Conservation (phyloP, 2,797 vertebrate species). For the Eutrigla gurnardus region DNA sequence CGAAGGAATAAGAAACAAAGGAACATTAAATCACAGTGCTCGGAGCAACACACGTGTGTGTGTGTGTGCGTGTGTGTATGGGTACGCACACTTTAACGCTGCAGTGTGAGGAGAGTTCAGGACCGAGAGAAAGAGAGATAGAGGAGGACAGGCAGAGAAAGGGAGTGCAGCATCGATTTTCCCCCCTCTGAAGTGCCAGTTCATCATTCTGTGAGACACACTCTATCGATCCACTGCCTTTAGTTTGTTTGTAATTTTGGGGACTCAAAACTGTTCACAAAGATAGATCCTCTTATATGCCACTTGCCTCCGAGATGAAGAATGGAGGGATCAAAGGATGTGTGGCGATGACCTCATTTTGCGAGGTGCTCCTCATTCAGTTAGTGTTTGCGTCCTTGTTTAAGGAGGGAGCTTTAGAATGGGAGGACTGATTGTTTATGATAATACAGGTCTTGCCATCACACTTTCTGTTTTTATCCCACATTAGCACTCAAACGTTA, state of each 20-base stretch:
- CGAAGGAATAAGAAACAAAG: conserved; percentile 75
- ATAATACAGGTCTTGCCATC: neutral
- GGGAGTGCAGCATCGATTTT: conserved; percentile 82
- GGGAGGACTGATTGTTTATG: neutral
- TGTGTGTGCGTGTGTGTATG: conserved; percentile 7
- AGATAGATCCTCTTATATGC: conserved; percentile 78
- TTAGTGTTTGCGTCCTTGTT: conserved; percentile 38
- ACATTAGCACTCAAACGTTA: too few relatives aligned
- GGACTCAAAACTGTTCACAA: conserved; percentile 79
- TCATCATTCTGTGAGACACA: conserved; percentile 86
- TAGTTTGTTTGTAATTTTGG: conserved; percentile 88
- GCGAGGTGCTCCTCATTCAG: conserved; percentile 38
- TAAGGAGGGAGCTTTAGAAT: conserved; percentile 14
- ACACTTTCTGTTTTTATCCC: neutral
- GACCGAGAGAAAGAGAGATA: conserved; percentile 50
- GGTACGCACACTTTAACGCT: conserved; percentile 51
- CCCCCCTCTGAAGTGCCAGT: conserved; percentile 82
- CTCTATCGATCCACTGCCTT: conserved; percentile 81
- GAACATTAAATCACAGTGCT: conserved; percentile 65
- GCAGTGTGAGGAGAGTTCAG: conserved; percentile 53
- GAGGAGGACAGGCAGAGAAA: conserved; percentile 49
- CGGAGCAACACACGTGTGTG: conserved; percentile 29
- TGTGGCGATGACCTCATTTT: conserved; percentile 74
- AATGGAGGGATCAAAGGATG: conserved; percentile 74
- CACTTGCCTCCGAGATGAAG: conserved; percentile 67